Base-by-base conservation (phyloP, 2,888 invertebrate species). In the Polyommatus iphigenia region DNA sequence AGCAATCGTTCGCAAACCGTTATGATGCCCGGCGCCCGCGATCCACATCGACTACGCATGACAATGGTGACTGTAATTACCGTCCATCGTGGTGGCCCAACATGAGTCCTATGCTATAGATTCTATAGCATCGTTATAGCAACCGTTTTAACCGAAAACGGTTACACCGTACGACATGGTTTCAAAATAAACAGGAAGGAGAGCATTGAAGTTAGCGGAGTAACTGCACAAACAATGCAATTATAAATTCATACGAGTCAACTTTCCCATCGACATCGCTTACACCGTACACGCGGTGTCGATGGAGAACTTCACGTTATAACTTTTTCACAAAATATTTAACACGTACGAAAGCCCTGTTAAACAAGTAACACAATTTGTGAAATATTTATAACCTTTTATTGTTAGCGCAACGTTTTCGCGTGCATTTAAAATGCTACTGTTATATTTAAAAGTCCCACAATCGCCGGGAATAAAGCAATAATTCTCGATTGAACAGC, bases 401-500 rank as follows among this genome's bases (percentile, higher is more conserved):
- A 67, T 67, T 67, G 29, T 67, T 72, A 41, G 36, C 20, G 36
- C 8, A 8, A 72, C 18, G n/a, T 36, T 71, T 71, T 32, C 41
- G 13, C 72, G 41, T n/a, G 41, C 41, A 72, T 72, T 72, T 72
- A 72, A 72, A 72, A 20, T 36, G 72, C 10, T 41, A 41, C 72
- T 41, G 41, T 41, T 72, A 41, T 72, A 72, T 72, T 72, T 72
- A 72, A 72, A 41, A 41, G n/a, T 41, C 72, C 41, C 72, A 72
- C 72, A 72, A 72, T 41, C 72, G 41, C 8, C n/a, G 36, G 4
- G 72, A 41, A 41, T 72, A 72, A 72, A n/a, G 72, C 72, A 41
- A 72, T 72, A 72, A 72, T 20, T 72, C 72, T 72, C 72, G 72
- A 36, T 72, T 72, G 72, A 72, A 41, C 41, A 24, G 71, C 18